These are phyloP conservation scores for Crotalus tigris DNA, from an alignment of 2,113 vertebrate species.

Conservation along the genomic window DNA sequence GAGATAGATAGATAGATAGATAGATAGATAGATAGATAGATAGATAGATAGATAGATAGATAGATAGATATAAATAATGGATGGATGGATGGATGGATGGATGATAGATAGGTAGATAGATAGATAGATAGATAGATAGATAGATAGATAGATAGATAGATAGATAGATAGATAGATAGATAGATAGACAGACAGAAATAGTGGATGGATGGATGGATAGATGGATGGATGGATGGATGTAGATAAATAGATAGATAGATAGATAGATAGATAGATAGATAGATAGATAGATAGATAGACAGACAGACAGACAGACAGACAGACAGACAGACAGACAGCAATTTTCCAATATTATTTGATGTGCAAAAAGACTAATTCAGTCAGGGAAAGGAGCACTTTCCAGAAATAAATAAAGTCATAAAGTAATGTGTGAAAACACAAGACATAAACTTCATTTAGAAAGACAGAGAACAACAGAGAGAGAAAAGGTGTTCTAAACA, in stretches of 20 bases:
- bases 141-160: neutral
- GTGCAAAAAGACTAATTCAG: slow-evolving; percentile 22
- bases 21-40: neutral
- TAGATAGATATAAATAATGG: no score
- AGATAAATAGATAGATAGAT: neutral
- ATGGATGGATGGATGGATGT: neutral
- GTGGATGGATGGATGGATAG: no score
- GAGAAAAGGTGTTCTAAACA: slow-evolving; percentile 10
- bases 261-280: neutral
- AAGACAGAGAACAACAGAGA: neutral
- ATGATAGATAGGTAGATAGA: neutral
- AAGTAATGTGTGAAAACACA: slow-evolving; percentile 23
- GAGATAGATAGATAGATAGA: neutral
- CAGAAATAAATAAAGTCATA: slow-evolving; percentile 33
- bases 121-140: neutral
- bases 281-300: no score
- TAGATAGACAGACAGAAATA: no score
- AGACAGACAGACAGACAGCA: neutral
- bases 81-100: neutral
- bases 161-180: neutral
- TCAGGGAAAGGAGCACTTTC: slow-evolving; percentile 1
- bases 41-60: neutral
- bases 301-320: neutral
- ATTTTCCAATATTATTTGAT: neutral
- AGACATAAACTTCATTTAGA: slow-evolving; percentile 1